A percentile compares a stretch with the other conserved stretches of the same genome.
phyloP scores from a whole-genome alignment of 2,113 vertebrate species.

The Phaetusa simplex region DNA sequence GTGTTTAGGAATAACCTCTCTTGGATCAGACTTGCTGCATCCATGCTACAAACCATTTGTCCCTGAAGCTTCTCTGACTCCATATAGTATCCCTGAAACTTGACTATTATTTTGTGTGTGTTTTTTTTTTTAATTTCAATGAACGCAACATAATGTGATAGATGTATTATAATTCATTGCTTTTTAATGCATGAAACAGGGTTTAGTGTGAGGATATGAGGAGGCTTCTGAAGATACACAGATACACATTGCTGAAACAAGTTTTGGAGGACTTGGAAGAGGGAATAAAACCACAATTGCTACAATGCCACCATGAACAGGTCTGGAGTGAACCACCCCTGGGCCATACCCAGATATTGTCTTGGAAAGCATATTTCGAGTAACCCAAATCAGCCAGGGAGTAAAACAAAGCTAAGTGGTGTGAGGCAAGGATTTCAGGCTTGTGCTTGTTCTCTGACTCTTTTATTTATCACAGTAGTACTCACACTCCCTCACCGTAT shows the following conservation, averaged over 20 bases:
- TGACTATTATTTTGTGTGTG: background rate
- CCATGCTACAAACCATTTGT: background rate
- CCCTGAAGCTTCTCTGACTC: background rate
- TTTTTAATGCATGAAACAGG: background rate
- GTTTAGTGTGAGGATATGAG: accelerated
- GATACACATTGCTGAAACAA: background rate
- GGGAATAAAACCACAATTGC: background rate
- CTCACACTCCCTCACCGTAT: background rate
- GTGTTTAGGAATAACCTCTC: background rate
- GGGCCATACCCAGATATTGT: background rate
- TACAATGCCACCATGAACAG: background rate
- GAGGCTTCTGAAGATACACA: background rate
- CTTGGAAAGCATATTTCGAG: background rate
- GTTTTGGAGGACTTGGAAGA: background rate
- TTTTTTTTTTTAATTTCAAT: background rate
- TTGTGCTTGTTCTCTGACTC: background rate
- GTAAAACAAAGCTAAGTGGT: background rate
- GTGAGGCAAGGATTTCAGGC: background rate
- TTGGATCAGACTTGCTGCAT: background rate
- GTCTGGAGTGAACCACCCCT: background rate
- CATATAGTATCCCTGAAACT: background rate
- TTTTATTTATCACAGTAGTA: background rate
- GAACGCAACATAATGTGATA: background rate
- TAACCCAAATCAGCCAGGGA: background rate
- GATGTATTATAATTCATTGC: accelerated